Base-by-base conservation (phyloP, 2,888 invertebrate species). In the Chorisops tibialis region DNA sequence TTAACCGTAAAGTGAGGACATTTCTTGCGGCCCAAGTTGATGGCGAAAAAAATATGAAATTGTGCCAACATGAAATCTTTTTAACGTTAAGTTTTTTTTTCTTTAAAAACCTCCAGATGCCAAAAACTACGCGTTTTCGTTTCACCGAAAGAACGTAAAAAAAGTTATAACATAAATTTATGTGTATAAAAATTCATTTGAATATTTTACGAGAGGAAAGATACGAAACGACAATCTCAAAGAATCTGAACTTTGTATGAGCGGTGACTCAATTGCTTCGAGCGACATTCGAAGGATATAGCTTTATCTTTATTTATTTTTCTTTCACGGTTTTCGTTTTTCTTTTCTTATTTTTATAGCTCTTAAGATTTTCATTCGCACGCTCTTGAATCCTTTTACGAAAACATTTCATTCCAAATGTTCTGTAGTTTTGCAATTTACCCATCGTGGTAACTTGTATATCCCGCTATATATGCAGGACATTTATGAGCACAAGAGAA, bases 141-240 rank as follows among this genome's bases (percentile, higher is more conserved):
- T n/a, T n/a, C n/a, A n/a, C n/a, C 30, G 7, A 30, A 30, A 30
- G 30, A 30, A 2, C 30, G 5, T 30, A n/a, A 51, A 45, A 30
- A 47, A 52, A 43, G 35, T 54, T 24, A 52, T 38, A 22, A 21
- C 35, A 24, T 22, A 21, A 61, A 61, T 52, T 61, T 61, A 51
- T 43, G 35, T 38, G 22, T 43, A 51, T 21, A 61, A 61, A 61
- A 61, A 47, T 47, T 35, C 61, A 52, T 54, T 48, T 61, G 61
- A 61, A 61, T 54, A 54, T 61, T 61, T 61, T 47, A 52, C 54
- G 22, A 61, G 35, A 16, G 3, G 16, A 45, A 16, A 16, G 16
- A 12, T 14, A 39, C 5, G 12, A 39, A 39, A 11, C 4, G 4
- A 39, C 16, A 4, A 11, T 3, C 16, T n/a, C 16, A 45, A 18